Evolutionary conservation across 2,888 invertebrate genomes (phyloP), one percentile per base, ranked within the genome.

Genomic region (Epinotia demarniana): DNA sequence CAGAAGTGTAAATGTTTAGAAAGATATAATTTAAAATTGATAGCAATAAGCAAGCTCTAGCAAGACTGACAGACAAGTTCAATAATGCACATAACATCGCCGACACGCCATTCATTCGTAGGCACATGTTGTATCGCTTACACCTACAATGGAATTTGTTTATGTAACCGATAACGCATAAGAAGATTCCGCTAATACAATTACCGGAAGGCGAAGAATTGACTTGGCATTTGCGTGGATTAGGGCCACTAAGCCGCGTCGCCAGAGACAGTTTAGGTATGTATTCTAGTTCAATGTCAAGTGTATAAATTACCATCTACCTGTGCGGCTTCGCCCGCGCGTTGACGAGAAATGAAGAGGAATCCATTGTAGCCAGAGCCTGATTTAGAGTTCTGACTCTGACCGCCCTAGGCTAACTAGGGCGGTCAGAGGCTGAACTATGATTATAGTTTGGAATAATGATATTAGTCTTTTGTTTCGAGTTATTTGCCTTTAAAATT

Each of bases 201-300:
- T 85, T 85, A 85, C 53, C 33, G 61, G 83, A 83, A 83, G 85
- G 85, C 79, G 78, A 83, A 81, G 77, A 78, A 79, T 77, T 43
- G 60, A 73, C 79, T 75, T 76, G 78, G 76, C 69, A 76, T 78
- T 72, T 69, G 79, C 75, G 27, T 73, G 81, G 80, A 82, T 83
- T 81, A 83, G 57, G 76, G 70, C 72, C 77, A 76, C 76, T 71
- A 79, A 77, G 79, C 75, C 78, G 76, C 76, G 74, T 55, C 46
- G 55, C 62, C 13, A 5, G 55, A 62, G 62, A 55, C 27, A 55
- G 68, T 55, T 63, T 60, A 55, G 18, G 23, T 49, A 49, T 23
- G 46, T 63, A 13, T 18, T 63, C 63, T 46, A 4, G 63, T 43
- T n/a, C 18, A 64, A 6, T 64, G 23, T 49, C 46, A 49, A 61